Percentiles rank a stretch among this genome's conserved stretches.
Evolutionary conservation across 2,888 invertebrate genomes (phyloP).

Genomic region (Linnaemya vulpina): DNA sequence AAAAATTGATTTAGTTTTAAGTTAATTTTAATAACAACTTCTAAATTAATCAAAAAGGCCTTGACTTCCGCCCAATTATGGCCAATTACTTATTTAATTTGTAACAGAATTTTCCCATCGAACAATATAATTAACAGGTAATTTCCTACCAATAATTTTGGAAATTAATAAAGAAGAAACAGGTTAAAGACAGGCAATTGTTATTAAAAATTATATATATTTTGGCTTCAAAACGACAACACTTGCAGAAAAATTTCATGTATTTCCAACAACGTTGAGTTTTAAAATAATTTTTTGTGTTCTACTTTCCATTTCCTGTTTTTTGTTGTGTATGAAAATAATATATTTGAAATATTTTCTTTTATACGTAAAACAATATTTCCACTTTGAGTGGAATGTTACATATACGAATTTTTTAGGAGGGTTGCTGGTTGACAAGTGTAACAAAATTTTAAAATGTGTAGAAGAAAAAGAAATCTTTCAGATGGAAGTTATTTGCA

Average conservation of each 20-base stretch:
- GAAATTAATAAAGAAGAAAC: no score
- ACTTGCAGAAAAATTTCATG: conserved; percentile 14
- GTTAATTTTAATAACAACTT: no score
- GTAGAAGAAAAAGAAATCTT: not conserved
- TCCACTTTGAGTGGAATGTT: not conserved
- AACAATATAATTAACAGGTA: no score
- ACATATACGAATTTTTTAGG: not conserved
- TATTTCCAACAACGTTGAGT: conserved; percentile 32
- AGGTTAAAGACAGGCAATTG: no score
- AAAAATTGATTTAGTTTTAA: no score
- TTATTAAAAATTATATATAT: not conserved
- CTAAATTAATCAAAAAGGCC: no score
- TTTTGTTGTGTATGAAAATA: conserved; percentile 17
- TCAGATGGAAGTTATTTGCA: not conserved
- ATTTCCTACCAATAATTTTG: no score
- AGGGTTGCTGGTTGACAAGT: not conserved
- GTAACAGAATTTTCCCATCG: no score
- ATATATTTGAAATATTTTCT: conserved; percentile 14
- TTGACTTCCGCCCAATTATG: no score
- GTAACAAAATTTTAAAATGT: conserved; percentile 3
- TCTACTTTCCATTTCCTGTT: conserved; percentile 45
- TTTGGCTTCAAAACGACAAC: conserved; percentile 7
- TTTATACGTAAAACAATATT: not conserved
- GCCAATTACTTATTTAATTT: no score
- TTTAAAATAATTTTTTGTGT: conserved; percentile 44